A percentile compares a stretch with the other conserved stretches of the same genome.
Conservation (phyloP, 2,797 vertebrate genomes). For the Sebastes itinus region DNA sequence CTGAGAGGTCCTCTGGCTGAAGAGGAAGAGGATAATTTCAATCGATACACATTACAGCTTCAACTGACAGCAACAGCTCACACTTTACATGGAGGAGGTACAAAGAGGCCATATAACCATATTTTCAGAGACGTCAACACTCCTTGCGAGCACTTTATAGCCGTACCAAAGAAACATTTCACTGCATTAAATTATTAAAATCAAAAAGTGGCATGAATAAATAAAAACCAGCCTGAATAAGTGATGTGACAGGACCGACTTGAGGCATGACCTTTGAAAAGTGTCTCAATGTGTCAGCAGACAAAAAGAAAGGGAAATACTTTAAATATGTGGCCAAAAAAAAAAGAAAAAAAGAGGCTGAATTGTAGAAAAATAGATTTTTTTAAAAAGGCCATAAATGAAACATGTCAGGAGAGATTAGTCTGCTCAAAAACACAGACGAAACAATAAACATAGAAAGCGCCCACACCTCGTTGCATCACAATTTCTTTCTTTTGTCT, state of each 20-base stretch:
- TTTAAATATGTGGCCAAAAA: constrained; percentile 21
- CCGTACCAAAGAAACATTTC: constrained; percentile 75
- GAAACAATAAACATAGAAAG: constrained; percentile 47
- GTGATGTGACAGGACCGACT: constrained; percentile 77
- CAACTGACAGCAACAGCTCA: constrained; percentile 65
- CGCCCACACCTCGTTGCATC: constrained; percentile 47
- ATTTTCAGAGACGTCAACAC: constrained; percentile 56
- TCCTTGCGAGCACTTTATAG: constrained; percentile 68
- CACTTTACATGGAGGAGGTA: constrained; percentile 42
- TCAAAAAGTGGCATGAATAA: constrained; percentile 83
- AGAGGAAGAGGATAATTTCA: constrained; percentile 66
- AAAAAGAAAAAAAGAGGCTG: background rate
- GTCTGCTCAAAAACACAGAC: constrained; percentile 40
- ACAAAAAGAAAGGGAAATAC: constrained; percentile 31
- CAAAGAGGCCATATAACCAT: constrained; percentile 42
- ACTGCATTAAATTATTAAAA: constrained; percentile 79
- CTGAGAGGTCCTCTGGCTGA: constrained; percentile 62
- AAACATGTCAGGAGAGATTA: constrained; percentile 46
- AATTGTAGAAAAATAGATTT: background rate
- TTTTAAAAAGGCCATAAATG: constrained; percentile 37
- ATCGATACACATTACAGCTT: constrained; percentile 59
- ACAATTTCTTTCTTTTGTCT: constrained; percentile 67
- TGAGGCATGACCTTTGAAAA: constrained; percentile 78
- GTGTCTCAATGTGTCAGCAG: constrained; percentile 68
- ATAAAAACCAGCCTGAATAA: constrained; percentile 77